Evolutionary conservation across 2,113 vertebrate species (phyloP).

Genomic region (Vicugna pacos): DNA sequence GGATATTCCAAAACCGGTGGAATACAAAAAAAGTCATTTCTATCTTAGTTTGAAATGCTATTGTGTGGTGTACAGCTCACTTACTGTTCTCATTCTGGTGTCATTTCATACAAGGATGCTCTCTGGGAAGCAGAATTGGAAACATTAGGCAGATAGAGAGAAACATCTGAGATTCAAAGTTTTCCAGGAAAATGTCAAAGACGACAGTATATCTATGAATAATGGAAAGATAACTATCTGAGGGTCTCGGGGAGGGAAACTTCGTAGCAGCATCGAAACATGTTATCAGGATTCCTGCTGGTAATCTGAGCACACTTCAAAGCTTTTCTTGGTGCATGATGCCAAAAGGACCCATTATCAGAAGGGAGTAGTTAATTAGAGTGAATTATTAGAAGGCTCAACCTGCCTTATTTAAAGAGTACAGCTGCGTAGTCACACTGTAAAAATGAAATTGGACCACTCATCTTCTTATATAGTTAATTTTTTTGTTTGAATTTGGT

Average conservation of each 20-base stretch:
- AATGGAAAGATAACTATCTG: conserved; percentile 65
- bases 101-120: neutral
- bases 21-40: neutral
- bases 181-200: conserved; percentile 69
- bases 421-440: conserved; percentile 53
- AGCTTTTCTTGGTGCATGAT: conserved; percentile 38
- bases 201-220: neutral
- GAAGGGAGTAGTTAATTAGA: conserved; percentile 65
- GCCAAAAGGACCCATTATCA: conserved; percentile 62
- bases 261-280: conserved; percentile 61
- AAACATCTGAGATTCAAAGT: neutral
- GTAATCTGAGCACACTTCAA: conserved; percentile 77
- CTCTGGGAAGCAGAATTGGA: neutral
- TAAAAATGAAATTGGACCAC: conserved; percentile 45
- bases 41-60: neutral
- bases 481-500: conserved; percentile 5
- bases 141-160: neutral
- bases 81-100: neutral
- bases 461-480: neutral
- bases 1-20: neutral
- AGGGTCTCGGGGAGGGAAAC: conserved; percentile 27
- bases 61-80: neutral
- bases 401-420: neutral
- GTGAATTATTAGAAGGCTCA: conserved; percentile 57
- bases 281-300: conserved; percentile 54